Evolutionary conservation across 1,140 invertebrate species (phyloP).

Genomic region (Sitodiplosis mosellana): DNA sequence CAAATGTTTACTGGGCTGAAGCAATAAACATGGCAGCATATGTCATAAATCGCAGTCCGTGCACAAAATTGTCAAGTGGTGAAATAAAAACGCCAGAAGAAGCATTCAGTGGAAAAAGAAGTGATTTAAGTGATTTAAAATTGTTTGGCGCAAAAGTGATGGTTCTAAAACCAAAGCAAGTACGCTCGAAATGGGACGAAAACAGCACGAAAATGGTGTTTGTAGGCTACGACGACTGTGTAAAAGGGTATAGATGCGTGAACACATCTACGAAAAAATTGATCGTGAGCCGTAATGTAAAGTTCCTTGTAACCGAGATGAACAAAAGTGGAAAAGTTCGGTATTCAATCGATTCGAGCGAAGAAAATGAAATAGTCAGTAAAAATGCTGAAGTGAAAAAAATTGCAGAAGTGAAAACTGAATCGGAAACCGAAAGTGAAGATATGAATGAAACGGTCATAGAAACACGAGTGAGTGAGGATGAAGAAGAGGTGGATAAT

Average conservation of each 20-base stretch:
- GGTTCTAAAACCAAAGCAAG: slow-evolving; percentile 19
- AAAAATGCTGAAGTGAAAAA: no score
- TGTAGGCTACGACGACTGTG: slow-evolving; percentile 15
- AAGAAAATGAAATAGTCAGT: not conserved
- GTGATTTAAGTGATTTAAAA: slow-evolving; percentile 11
- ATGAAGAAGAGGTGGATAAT: not conserved
- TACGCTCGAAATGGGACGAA: slow-evolving; percentile 12
- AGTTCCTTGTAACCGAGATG: slow-evolving; percentile 12
- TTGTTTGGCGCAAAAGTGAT: slow-evolving; percentile 17
- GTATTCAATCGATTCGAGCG: not conserved
- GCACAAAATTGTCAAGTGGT: slow-evolving; percentile 5
- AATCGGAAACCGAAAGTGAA: no score
- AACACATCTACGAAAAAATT: not conserved
- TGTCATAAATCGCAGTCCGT: slow-evolving; percentile 15
- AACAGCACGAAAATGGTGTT: slow-evolving; percentile 16
- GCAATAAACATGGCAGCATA: slow-evolving; percentile 24
- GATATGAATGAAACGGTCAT: no score
- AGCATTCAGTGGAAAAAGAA: slow-evolving; percentile 6
- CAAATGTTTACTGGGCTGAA: slow-evolving; percentile 26
- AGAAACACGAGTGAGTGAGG: no score
- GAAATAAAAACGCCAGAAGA: slow-evolving; percentile 7
- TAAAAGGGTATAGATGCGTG: not conserved
- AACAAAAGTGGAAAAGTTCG: not conserved
- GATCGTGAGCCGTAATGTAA: slow-evolving; percentile 4
- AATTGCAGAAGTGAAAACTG: no score